Evolutionary conservation across 1,140 invertebrate genomes (phyloP).

Genomic region (Bombus vancouverensis): DNA sequence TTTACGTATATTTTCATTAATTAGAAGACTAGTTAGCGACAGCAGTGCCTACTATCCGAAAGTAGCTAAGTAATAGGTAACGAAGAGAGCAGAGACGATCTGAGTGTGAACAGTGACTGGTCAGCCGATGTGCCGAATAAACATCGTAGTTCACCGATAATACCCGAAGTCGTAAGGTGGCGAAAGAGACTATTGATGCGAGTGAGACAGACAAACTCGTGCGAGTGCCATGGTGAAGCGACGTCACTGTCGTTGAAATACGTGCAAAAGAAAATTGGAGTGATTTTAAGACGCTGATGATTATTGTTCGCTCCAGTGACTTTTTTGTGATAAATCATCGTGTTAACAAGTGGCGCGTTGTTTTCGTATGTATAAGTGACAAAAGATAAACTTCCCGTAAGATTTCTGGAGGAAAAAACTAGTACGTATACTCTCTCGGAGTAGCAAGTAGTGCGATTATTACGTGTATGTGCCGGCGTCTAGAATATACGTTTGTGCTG

Average conservation of each 20-base stretch:
- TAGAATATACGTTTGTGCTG: conserved; percentile 29
- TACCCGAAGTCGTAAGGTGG: conserved; percentile 75
- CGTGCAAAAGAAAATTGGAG: conserved; percentile 71
- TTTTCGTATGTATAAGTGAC: conserved; percentile 2
- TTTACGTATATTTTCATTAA: not conserved
- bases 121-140: conserved; percentile 75
- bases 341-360: not conserved
- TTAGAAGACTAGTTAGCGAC: not conserved
- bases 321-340: not conserved
- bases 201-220: conserved; percentile 66
- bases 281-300: conserved; percentile 58
- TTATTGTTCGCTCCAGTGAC: not conserved
- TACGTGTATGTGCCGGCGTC: conserved; percentile 57
- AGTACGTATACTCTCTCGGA: conserved; percentile 52
- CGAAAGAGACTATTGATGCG: conserved; percentile 65
- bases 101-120: conserved; percentile 71
- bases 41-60: conserved; percentile 1
- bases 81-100: conserved; percentile 67
- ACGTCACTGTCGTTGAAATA: conserved; percentile 76
- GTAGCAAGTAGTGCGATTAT: conserved; percentile 56
- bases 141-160: conserved; percentile 79
- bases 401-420: conserved; percentile 38
- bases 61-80: conserved; percentile 52
- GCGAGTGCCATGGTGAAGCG: conserved; percentile 74
- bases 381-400: conserved; percentile 42